phyloP scores from a whole-genome alignment of 2,797 vertebrate species.

The Lateolabrax maculatus region DNA sequence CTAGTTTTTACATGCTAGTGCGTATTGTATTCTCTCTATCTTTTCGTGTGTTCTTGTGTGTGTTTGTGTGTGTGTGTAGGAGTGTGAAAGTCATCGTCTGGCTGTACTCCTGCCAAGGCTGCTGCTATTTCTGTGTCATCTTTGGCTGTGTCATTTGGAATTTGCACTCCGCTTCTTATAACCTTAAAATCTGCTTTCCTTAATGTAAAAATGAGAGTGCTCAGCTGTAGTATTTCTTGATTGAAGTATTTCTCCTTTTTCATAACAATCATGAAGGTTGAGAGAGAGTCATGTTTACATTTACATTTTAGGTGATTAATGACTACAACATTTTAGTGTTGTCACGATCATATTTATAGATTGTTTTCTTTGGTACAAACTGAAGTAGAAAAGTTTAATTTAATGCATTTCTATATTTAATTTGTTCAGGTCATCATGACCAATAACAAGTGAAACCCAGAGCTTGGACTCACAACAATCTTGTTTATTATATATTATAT shows the following conservation, averaged over 20 bases:
- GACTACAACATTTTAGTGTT: not conserved
- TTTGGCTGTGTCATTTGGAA: constrained; percentile 15
- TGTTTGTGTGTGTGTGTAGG: constrained; percentile 20
- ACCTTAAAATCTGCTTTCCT: constrained; percentile 12
- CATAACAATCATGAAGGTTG: not conserved
- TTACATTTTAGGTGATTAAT: not conserved
- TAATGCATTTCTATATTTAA: not conserved
- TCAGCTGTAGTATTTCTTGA: not conserved
- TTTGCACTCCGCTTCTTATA: constrained; percentile 30
- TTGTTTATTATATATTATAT: not conserved
- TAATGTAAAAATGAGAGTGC: not conserved
- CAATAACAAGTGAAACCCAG: not conserved
- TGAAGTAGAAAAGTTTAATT: not conserved
- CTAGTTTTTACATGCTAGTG: constrained; percentile 9
- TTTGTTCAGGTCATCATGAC: not conserved
- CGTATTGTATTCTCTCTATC: constrained; percentile 22
- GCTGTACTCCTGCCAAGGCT: constrained; percentile 39
- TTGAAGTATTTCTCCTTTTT: not conserved
- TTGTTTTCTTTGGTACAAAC: not conserved
- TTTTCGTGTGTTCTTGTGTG: constrained; percentile 40
- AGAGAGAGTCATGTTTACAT: not conserved
- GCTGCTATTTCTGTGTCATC: constrained; percentile 41
- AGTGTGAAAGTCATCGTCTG: constrained; percentile 60
- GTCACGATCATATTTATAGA: not conserved
- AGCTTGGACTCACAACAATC: not conserved